Base-by-base conservation (phyloP, 2,797 vertebrate genomes). In the Epinephelus malabaricus region DNA sequence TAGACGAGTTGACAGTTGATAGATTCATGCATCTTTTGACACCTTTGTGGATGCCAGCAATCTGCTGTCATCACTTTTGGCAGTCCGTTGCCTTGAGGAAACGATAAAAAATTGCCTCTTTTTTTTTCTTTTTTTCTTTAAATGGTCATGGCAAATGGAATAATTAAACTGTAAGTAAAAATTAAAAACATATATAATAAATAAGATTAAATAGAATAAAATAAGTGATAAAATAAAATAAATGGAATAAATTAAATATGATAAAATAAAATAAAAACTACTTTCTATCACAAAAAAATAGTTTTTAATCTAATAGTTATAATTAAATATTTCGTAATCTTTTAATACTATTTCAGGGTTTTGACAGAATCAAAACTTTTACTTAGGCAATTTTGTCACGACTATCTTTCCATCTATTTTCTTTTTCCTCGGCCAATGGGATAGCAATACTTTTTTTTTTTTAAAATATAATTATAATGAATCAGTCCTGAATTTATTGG, bases 1-100 rank as follows among this genome's bases (percentile, higher is more conserved):
- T n/a, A 60, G 59, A 45, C 18, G 62, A 69, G 45, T 38, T 68
- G 27, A 60, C 30, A 21, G 8, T 7, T 43, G 50, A 60, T 50
- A 27, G 12, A 81, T 63, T 47, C 7, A 46, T 63, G 30, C 34
- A 10, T 76, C 46, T 49, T 63, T 27, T 27, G 38, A 76, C 27
- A 68, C 19, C 19, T 79, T 21, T 70, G 69, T n/a, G 2, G 69
- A 69, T 25, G 34, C 38, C 55, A 30, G 15, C 1, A 17, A 13
- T 63, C 21, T 38, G 15, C 23, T 14, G 18, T 40, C 10, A 46
- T 27, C 7, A 46, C 38, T 56, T n/a, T n/a, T 1, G 54, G 60
- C 47, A 21, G 63, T 8, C 3, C 6, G 19, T 62, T 21, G 60
- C 53, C 58, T 0, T 6, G 2, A 30, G 7, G 2, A 49, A 63